These are phyloP conservation scores for Sebastes cheni DNA, from an alignment of 2,797 vertebrate species.

Conservation along the genomic window DNA sequence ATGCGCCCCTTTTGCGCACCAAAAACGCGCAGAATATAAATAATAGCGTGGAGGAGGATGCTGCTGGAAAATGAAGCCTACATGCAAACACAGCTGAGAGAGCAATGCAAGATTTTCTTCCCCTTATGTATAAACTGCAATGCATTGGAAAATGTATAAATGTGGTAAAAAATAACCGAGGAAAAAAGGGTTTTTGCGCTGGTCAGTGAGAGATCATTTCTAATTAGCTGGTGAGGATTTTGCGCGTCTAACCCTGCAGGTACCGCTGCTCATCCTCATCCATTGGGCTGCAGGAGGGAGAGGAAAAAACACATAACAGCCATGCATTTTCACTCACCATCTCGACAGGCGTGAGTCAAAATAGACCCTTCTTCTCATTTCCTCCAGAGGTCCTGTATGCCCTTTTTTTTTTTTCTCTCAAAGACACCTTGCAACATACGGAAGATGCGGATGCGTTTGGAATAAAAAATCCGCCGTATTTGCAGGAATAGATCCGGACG, in stretches of 20 bases:
- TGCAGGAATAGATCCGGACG: slow-evolving; percentile 54
- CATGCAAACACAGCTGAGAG: slow-evolving; percentile 10
- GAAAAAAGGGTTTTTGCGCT: neutral
- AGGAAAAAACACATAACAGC: neutral
- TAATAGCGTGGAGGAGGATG: slow-evolving; percentile 16
- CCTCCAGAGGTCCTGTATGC: slow-evolving; percentile 38
- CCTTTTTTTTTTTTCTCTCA: slow-evolving; percentile 27
- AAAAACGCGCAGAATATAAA: slow-evolving; percentile 34
- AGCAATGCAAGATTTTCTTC: neutral
- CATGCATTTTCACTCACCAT: slow-evolving; percentile 79
- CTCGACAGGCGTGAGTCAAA: slow-evolving; percentile 75
- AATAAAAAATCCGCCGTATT: slow-evolving; percentile 52
- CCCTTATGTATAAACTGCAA: neutral
- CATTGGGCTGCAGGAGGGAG: slow-evolving; percentile 1
- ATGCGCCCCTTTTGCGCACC: slow-evolving; percentile 34
- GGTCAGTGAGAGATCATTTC: neutral
- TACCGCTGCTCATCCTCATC: slow-evolving; percentile 19
- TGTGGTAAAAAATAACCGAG: neutral
- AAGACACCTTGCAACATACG: slow-evolving; percentile 64
- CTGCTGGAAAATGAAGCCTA: slow-evolving; percentile 7
- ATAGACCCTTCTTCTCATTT: slow-evolving; percentile 73
- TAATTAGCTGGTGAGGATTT: slow-evolving; percentile 60
- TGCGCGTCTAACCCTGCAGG: slow-evolving; percentile 29
- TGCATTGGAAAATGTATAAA: neutral
- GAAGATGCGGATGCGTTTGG: slow-evolving; percentile 54